phyloP scores from a whole-genome alignment of 2,888 invertebrate genomes.

The Julus scandinavius region DNA sequence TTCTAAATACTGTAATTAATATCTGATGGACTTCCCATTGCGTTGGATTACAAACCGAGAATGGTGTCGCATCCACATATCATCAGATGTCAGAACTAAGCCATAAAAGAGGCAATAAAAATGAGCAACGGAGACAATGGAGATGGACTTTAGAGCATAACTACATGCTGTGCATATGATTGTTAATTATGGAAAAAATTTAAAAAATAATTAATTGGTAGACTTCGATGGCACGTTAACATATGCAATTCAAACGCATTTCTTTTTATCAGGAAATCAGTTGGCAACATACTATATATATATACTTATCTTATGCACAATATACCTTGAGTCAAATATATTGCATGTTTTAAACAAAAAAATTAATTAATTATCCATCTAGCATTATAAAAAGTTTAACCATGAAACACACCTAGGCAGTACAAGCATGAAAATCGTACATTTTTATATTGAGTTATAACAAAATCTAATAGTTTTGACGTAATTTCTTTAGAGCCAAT shows the following conservation, averaged over 20 bases:
- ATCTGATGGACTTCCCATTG: slow-evolving; percentile 41
- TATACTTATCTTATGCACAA: too few relatives aligned
- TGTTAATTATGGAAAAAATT: neutral
- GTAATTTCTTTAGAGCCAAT: too few relatives aligned
- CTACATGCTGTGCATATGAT: neutral
- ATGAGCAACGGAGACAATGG: neutral
- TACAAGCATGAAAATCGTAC: too few relatives aligned
- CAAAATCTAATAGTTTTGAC: too few relatives aligned
- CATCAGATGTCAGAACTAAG: neutral
- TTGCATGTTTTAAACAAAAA: too few relatives aligned
- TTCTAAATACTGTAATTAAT: slow-evolving; percentile 52
- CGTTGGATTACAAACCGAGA: slow-evolving; percentile 37
- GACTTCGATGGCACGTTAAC: neutral
- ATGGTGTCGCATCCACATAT: slow-evolving; percentile 41
- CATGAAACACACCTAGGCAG: too few relatives aligned
- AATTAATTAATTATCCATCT: too few relatives aligned
- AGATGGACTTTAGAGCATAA: too few relatives aligned
- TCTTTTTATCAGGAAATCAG: neutral
- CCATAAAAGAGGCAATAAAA: neutral
- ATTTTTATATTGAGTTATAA: too few relatives aligned
- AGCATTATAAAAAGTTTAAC: too few relatives aligned
- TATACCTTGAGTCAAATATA: too few relatives aligned
- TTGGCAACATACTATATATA: too few relatives aligned
- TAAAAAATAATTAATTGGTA: neutral
- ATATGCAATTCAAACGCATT: neutral